Percentiles rank a stretch among this genome's conserved stretches.
Evolutionary conservation across 2,888 invertebrate genomes (phyloP).

Genomic region (Acrocyrtus sp.): DNA sequence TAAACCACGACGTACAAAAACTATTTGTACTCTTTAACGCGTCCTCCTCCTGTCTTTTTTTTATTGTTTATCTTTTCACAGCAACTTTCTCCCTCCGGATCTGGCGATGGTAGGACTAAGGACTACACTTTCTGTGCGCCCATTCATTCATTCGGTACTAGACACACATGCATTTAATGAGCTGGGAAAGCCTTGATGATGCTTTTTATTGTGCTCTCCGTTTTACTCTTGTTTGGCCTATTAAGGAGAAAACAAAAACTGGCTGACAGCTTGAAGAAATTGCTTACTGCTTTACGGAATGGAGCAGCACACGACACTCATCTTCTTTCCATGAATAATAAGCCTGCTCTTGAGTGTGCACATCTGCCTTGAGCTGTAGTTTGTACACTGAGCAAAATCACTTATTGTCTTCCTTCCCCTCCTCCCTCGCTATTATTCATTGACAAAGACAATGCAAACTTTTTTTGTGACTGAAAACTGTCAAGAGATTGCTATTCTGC

Average conservation of each 20-base stretch:
- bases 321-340: not conserved
- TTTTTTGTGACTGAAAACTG: no score
- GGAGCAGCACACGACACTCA: not conserved
- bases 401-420: no score
- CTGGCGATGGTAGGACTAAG: no score
- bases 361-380: no score
- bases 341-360: no score
- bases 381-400: no score
- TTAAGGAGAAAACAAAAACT: not conserved
- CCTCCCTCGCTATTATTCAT: no score
- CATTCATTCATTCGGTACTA: not conserved
- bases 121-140: not conserved
- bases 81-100: no score
- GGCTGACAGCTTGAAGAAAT: not conserved
- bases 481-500: no score
- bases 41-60: conserved; percentile 3
- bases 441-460: no score
- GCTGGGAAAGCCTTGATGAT: conserved; percentile 25
- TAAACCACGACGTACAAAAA: conserved; percentile 13
- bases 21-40: not conserved
- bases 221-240: not conserved
- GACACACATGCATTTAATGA: conserved; percentile 32
- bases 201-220: not conserved
- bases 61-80: conserved; percentile 3
- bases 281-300: not conserved